phyloP scores from a whole-genome alignment of 2,113 vertebrate species.

The Lasiurus borealis region DNA sequence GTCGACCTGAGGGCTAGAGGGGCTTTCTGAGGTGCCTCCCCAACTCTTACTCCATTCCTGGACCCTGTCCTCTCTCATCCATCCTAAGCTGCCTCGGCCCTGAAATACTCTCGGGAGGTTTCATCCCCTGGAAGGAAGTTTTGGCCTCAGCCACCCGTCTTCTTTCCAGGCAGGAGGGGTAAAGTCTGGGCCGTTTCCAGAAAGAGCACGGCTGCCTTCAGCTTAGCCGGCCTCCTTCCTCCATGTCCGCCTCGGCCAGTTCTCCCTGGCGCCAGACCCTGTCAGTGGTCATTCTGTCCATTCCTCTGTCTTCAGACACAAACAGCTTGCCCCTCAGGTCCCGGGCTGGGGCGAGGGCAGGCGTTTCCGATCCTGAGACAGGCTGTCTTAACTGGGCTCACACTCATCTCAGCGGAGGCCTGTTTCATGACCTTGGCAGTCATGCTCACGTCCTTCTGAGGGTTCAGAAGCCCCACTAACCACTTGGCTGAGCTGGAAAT shows the following conservation, averaged over 20 bases:
- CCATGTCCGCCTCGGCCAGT: not conserved
- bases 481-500: not conserved
- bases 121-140: conserved; percentile 20
- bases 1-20: not conserved
- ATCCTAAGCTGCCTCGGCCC: not conserved
- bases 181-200: not conserved
- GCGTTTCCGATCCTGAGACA: not conserved
- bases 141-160: not conserved
- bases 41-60: not conserved
- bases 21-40: not conserved
- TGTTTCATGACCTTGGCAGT: not conserved
- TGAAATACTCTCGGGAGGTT: not conserved
- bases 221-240: not conserved
- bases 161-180: not conserved
- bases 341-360: not conserved
- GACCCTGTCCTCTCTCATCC: not conserved
- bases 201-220: not conserved
- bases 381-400: not conserved
- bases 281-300: not conserved
- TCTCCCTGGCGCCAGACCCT: not conserved
- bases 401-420: not conserved
- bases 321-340: not conserved
- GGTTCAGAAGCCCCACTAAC: not conserved
- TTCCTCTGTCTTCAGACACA: not conserved
- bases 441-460: not conserved